phyloP scores from a whole-genome alignment of 2,797 vertebrate species.

The Tragopan temminckii region DNA sequence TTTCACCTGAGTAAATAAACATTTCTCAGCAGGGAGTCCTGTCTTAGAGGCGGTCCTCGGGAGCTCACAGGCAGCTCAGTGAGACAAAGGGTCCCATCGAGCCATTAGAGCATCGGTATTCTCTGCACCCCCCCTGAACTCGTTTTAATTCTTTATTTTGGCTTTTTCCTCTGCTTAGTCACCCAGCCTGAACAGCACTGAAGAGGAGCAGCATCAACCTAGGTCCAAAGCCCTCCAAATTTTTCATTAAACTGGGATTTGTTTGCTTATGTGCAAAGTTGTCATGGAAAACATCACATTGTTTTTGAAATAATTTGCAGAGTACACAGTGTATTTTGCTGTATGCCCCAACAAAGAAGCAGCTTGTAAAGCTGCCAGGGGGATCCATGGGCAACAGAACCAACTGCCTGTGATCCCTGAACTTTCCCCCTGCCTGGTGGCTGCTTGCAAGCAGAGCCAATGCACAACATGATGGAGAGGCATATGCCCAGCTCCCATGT shows the following conservation, averaged over 20 bases:
- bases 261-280: not conserved
- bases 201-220: not conserved
- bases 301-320: not conserved
- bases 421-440: not conserved
- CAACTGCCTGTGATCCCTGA: not conserved
- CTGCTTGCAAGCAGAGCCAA: not conserved
- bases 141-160: not conserved
- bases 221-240: not conserved
- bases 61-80: not conserved
- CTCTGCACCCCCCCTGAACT: not conserved
- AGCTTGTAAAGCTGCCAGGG: not conserved
- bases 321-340: not conserved
- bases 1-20: not conserved
- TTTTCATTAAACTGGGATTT: not conserved
- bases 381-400: not conserved
- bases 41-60: not conserved
- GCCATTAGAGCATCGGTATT: not conserved
- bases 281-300: not conserved
- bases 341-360: not conserved
- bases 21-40: not conserved
- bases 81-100: not conserved
- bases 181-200: not conserved
- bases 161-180: not conserved
- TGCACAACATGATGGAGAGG: not conserved
- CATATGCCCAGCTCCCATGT: fast-evolving